Evolutionary conservation across 2,113 vertebrate genomes (phyloP), one percentile per base, ranked within the genome.

Genomic region (Silurus asotus): DNA sequence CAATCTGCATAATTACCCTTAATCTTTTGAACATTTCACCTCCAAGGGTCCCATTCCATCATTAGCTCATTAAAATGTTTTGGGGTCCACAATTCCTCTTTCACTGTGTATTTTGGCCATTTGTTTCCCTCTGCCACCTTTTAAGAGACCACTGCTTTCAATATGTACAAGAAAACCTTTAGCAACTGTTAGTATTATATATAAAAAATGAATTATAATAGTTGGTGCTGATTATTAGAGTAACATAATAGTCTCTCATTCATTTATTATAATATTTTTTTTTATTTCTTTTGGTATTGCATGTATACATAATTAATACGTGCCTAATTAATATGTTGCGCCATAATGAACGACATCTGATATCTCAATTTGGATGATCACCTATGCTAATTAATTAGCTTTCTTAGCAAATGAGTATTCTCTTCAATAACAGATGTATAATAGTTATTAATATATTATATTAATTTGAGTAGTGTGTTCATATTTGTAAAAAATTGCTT

Each of bases 1-100:
- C 75, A 77, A 88, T 91, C 85, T 89, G 81, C 89, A 90, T 91
- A 90, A 90, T 92, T 89, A 88, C 64, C 81, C 49, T 81, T 58
- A 13, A 86, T 87, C 81, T 88, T 37, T 61, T 88, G 59, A 91
- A 83, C 81, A 87, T 85, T 84, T 15, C 81, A 88, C 76, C 75
- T 83, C 88, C 81, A 67, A 74, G 67, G 76, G 81, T 89, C 86
- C 85, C 70, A 45, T 56, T 85, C 87, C 69, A 5, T 87, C 83
- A 88, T 81, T 58, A 28, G 45, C 86, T 87, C 83, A 88, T 87
- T 88, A 89, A 81, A 89, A 88, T 91, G 85, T 86, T 84, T 84
- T 85, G 55, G 86, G 25, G 84, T 59, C 59, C 62, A 70, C 13
- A 82, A 88, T 58, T 74, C 58, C 61, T 14, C 56, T 64, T 9